phyloP scores from a whole-genome alignment of 1,140 invertebrate species.

The Zaprionus camerounensis region DNA sequence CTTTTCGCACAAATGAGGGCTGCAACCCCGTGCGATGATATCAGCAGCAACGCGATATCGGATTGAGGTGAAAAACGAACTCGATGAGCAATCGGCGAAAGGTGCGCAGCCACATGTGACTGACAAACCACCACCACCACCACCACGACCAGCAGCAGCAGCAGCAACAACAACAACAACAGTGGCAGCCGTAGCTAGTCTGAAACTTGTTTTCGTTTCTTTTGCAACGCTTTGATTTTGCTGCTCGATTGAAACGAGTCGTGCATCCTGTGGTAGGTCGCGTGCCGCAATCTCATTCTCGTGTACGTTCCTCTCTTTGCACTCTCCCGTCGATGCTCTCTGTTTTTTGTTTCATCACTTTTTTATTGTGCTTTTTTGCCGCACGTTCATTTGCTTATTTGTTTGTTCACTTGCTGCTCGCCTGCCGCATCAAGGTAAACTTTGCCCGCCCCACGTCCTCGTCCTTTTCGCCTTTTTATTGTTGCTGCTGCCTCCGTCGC shows the following conservation, averaged over 20 bases:
- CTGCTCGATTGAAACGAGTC: constrained; percentile 70
- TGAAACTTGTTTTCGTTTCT: constrained; percentile 69
- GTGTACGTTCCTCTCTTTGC: constrained; percentile 11
- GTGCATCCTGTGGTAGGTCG: constrained; percentile 79
- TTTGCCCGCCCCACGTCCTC: constrained; percentile 41
- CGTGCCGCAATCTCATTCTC: constrained; percentile 75
- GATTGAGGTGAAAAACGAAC: constrained; percentile 70
- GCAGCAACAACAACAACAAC: constrained; percentile 2
- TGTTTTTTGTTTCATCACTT: constrained; percentile 13
- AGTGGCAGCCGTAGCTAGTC: constrained; percentile 43
- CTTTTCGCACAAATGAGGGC: constrained; percentile 70
- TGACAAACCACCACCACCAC: constrained; percentile 71
- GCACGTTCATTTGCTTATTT: constrained; percentile 82
- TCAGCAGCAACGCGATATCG: constrained; percentile 69
- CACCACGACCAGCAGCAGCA: constrained; percentile 41
- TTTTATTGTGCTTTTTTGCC: constrained; percentile 76
- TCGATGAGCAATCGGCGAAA: constrained; percentile 60
- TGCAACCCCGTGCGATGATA: constrained; percentile 75
- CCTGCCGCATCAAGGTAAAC: constrained; percentile 79
- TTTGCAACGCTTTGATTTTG: constrained; percentile 71
- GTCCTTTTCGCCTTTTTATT: background rate
- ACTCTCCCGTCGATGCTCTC: background rate
- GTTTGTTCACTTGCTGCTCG: constrained; percentile 75
- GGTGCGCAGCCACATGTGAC: constrained; percentile 74
- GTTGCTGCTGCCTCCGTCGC: background rate